Evolutionary conservation across 2,113 vertebrate species (phyloP), one percentile per base, ranked within the genome.

Genomic region (Thamnophis sirtalis): DNA sequence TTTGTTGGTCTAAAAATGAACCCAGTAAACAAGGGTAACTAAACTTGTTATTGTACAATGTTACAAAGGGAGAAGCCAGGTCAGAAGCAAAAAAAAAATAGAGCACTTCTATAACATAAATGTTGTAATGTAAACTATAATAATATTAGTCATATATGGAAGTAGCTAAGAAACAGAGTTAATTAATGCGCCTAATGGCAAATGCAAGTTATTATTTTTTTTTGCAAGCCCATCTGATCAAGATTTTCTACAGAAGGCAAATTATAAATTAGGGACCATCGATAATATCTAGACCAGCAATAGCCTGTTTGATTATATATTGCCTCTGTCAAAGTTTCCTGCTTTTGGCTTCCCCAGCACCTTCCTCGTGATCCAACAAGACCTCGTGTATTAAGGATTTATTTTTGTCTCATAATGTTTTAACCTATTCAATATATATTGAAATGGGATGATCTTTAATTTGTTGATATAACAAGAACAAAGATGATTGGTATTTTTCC

Each of bases 11-110:
- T 90, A 92, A 51, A 95, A 49, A 84, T 38, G 90, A 95, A 91
- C 33, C 87, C 92, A 92, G 85, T 51, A 92, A 95, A 95, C 95
- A 94, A 89, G 92, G 93, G 33, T 80, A 97, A 96, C 93, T 91
- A 73, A 91, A 93, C 26, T 90, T 26, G 33, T 50, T 89, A 90
- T 89, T 94, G 95, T 92, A 88, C 89, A 92, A 53, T 86, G 84
- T 48, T 86, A 56, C 22, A 85, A 89, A 89, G 21, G 90, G 94
- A 94, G 54, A 94, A 88, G 89, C 26, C 38, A 49, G 89, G 22
- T 91, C 51, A 88, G 90, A 38, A 48, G 88, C 95, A 96, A 89
- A 38, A 60, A 94, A 94, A n/a, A n/a, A 96, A 88, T 9, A 49
- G 94, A 92, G 90, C 84, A 49, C 28, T 51, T 33, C 93, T 55